Conservation (phyloP, 2,797 vertebrate species). For the Eulemur coronatus region DNA sequence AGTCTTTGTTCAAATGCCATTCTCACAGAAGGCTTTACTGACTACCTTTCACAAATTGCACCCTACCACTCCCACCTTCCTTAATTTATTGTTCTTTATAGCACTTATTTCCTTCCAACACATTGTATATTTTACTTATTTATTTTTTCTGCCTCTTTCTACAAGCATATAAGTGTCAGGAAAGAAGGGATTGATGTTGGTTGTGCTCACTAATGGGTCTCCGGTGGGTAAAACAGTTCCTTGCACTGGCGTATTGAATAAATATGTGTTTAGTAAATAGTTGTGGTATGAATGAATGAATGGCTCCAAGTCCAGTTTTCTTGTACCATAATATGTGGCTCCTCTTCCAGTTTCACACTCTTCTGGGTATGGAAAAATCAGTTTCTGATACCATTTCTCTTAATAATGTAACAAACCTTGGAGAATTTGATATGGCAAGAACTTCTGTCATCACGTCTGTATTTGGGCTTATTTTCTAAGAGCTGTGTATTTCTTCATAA, state of each 20-base stretch:
- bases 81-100: background rate
- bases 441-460: background rate
- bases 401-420: background rate
- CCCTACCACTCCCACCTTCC: background rate
- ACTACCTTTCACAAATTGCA: background rate
- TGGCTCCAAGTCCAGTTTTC: background rate
- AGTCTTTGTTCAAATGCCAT: background rate
- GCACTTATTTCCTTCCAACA: background rate
- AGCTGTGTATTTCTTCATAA: background rate
- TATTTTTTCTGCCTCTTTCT: background rate
- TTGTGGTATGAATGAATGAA: background rate
- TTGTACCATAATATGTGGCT: background rate
- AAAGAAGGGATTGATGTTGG: background rate
- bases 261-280: background rate
- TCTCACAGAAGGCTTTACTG: background rate
- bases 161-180: background rate
- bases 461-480: background rate
- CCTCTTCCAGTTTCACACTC: background rate
- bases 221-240: background rate
- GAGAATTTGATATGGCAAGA: background rate
- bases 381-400: background rate
- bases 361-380: background rate
- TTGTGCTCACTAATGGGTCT: background rate
- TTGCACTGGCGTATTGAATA: background rate
- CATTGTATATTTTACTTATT: background rate